These are phyloP conservation scores for Hormaphis cornu DNA, from an alignment of 1,140 invertebrate genomes.

Conservation along the genomic window DNA sequence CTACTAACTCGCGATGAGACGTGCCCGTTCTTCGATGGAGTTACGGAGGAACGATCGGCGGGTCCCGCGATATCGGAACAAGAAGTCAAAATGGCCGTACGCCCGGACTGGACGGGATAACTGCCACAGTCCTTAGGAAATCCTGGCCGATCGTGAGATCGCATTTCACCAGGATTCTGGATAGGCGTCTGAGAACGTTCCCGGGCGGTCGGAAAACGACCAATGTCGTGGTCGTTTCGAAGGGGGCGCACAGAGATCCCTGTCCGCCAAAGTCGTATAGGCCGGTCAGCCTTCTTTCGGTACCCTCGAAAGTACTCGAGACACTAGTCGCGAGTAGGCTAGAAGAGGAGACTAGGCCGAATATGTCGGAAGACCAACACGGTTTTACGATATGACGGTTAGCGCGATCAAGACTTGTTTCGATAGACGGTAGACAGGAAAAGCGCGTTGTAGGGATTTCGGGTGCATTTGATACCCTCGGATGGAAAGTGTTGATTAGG, in stretches of 20 bases:
- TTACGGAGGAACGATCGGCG: not conserved
- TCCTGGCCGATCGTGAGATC: not conserved
- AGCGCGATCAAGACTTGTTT: not conserved
- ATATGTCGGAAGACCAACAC: not conserved
- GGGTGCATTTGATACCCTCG: not conserved
- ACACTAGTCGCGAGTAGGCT: not conserved
- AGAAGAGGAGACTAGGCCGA: not conserved
- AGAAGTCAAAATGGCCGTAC: not conserved
- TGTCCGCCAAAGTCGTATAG: not conserved
- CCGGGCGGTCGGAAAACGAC: not conserved
- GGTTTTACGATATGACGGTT: not conserved
- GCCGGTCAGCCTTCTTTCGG: not conserved
- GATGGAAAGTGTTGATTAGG: not conserved
- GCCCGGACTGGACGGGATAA: not conserved
- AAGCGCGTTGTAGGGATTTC: not conserved
- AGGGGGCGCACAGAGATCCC: not conserved
- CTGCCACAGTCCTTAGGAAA: not conserved
- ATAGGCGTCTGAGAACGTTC: not conserved
- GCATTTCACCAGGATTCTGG: not conserved
- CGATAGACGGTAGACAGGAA: not conserved
- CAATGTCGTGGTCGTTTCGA: not conserved
- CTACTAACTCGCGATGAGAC: not conserved
- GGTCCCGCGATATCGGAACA: not conserved
- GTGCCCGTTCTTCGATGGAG: not conserved
- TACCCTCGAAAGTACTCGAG: not conserved